These are phyloP conservation scores for Morphnarchus princeps DNA, from an alignment of 2,113 vertebrate species.

Conservation along the genomic window DNA sequence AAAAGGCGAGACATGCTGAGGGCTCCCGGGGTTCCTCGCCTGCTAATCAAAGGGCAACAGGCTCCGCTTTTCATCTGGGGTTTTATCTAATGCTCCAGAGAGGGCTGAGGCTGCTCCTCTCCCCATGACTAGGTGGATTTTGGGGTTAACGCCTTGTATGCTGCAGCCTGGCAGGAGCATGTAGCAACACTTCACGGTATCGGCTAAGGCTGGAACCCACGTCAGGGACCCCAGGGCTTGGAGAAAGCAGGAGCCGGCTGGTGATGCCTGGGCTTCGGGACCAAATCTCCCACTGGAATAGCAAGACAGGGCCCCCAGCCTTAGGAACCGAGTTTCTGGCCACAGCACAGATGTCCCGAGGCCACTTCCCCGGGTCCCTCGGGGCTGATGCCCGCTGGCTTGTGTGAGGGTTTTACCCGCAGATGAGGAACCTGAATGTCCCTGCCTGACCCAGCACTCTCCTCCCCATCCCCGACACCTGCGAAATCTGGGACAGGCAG, in stretches of 20 bases:
- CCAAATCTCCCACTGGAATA: background rate
- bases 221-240: background rate
- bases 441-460: background rate
- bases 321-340: background rate
- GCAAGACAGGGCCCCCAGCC: background rate
- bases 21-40: background rate
- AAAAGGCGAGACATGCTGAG: background rate
- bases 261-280: background rate
- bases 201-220: background rate
- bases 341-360: background rate
- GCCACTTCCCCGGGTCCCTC: accelerated
- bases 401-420: background rate
- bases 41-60: conserved; percentile 21
- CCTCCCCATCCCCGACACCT: background rate
- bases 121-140: accelerated
- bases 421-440: background rate
- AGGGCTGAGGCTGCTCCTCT: background rate
- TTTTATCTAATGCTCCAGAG: background rate
- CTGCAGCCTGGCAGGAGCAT: background rate
- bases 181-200: background rate
- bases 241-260: background rate
- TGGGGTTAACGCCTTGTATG: background rate
- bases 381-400: background rate
- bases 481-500: background rate
- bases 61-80: background rate